Conservation (phyloP, 2,797 vertebrate species). For the Psittacula derbiana region DNA sequence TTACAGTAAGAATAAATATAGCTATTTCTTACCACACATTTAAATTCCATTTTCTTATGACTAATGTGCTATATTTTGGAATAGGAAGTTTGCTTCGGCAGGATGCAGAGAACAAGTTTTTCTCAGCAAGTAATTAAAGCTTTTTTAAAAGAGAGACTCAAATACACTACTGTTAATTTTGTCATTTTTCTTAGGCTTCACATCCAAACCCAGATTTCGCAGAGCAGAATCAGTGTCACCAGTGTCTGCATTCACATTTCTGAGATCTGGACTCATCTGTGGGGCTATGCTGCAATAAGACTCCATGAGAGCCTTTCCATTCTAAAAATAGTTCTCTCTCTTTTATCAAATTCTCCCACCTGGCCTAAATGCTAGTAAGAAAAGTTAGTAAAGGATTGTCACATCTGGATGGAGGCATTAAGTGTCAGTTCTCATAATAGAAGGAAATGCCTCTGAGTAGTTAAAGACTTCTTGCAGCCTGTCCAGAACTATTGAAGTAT, state of each 20-base stretch:
- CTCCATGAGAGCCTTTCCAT: background rate
- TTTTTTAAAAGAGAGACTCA: background rate
- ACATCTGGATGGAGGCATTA: background rate
- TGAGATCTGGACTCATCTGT: background rate
- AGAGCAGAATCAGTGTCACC: background rate
- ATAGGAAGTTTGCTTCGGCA: background rate
- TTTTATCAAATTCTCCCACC: background rate
- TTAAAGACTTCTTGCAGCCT: background rate
- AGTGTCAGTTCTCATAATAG: background rate
- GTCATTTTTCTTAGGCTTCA: background rate
- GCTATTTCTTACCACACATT: background rate
- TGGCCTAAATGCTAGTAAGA: background rate
- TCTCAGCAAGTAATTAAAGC: background rate
- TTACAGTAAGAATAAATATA: background rate
- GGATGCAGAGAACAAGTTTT: background rate
- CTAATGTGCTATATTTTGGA: background rate
- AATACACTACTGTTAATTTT: background rate
- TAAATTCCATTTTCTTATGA: background rate
- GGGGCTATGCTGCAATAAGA: background rate
- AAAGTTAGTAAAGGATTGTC: background rate
- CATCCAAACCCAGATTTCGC: background rate
- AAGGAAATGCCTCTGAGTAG: background rate
- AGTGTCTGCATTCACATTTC: background rate
- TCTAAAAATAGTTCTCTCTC: background rate
- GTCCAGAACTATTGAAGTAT: background rate